Conservation (phyloP, 1,140 invertebrate species). For the Drosophila athabasca region DNA sequence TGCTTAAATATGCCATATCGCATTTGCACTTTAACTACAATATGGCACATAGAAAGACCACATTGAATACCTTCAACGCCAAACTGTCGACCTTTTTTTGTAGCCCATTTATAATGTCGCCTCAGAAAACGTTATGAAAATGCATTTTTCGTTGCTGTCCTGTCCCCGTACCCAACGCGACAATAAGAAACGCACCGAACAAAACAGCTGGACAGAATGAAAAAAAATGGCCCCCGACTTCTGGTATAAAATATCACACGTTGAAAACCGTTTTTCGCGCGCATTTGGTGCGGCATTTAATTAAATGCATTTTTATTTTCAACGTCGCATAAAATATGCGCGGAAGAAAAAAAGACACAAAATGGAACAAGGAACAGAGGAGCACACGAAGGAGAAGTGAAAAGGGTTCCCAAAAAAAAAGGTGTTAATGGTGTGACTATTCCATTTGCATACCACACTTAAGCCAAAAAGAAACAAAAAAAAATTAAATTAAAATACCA, state of each 20-base stretch:
- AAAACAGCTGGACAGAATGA: slow-evolving; percentile 11
- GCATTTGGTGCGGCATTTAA: slow-evolving; percentile 78
- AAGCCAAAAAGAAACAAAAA: neutral
- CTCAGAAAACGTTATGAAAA: slow-evolving; percentile 33
- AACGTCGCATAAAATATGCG: slow-evolving; percentile 76
- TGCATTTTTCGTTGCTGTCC: slow-evolving; percentile 19
- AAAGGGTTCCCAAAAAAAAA: slow-evolving; percentile 55
- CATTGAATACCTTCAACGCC: too few relatives aligned
- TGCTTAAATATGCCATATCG: too few relatives aligned
- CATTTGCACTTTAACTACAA: too few relatives aligned
- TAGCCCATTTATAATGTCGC: slow-evolving; percentile 40
- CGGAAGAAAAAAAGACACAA: slow-evolving; percentile 1
- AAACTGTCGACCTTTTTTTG: neutral
- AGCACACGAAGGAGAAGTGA: slow-evolving; percentile 56
- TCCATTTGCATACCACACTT: slow-evolving; percentile 69
- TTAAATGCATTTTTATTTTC: slow-evolving; percentile 74
- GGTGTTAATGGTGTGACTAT: slow-evolving; percentile 79
- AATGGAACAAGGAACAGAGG: slow-evolving; percentile 6
- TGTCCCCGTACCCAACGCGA: neutral
- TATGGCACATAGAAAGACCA: too few relatives aligned
- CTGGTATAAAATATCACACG: slow-evolving; percentile 66
- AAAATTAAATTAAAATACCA: slow-evolving; percentile 41
- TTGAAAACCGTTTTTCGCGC: slow-evolving; percentile 64
- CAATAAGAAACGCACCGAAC: slow-evolving; percentile 31
- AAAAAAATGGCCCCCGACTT: slow-evolving; percentile 25